phyloP scores from a whole-genome alignment of 2,797 vertebrate genomes.

The Arremon aurantiirostris region DNA sequence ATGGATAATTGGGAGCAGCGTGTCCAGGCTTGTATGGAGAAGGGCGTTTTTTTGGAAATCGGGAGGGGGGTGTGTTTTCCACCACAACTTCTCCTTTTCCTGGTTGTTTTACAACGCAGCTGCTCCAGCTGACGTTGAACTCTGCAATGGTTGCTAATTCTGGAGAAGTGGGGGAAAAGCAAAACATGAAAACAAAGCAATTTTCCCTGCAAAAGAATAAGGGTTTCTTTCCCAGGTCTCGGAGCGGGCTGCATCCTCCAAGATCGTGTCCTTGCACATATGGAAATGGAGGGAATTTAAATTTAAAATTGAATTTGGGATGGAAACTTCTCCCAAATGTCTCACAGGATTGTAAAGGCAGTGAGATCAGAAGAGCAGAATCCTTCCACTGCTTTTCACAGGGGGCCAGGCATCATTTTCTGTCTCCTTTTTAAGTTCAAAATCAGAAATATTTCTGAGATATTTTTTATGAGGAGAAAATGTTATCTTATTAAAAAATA shows the following conservation, averaged over 20 bases:
- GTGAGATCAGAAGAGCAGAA: not conserved
- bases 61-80: not conserved
- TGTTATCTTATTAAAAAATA: not conserved
- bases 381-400: not conserved
- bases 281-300: not conserved
- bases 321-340: not conserved
- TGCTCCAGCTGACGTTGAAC: not conserved
- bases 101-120: not conserved
- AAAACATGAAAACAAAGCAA: not conserved
- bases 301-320: slow-evolving; percentile 7
- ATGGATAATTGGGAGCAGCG: not conserved
- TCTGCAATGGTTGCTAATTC: slow-evolving; percentile 17
- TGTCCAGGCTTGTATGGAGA: not conserved
- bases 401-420: not conserved
- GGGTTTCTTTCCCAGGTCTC: not conserved
- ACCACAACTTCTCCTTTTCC: not conserved
- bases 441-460: not conserved
- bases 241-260: not conserved
- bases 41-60: not conserved
- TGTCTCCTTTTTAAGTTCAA: not conserved
- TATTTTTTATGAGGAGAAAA: not conserved
- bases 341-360: not conserved
- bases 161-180: not conserved
- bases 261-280: fast-evolving
- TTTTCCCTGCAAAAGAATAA: not conserved